Evolutionary conservation across 2,797 vertebrate genomes (phyloP).

Genomic region (Buphagus erythrorhynchus): DNA sequence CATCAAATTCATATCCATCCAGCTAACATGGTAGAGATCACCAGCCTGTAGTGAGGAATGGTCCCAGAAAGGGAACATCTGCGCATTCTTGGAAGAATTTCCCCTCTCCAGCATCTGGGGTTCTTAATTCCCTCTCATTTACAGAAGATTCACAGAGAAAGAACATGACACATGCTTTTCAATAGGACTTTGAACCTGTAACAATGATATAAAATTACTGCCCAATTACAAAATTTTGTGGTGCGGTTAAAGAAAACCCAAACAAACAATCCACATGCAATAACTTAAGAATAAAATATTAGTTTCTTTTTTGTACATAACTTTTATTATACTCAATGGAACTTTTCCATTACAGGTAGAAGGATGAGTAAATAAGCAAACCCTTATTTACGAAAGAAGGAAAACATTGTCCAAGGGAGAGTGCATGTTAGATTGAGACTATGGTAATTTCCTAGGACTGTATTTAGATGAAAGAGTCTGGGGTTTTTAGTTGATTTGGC

Average conservation of each 20-base stretch:
- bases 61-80: not conserved
- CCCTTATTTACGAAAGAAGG: not conserved
- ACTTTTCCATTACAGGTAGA: not conserved
- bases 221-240: not conserved
- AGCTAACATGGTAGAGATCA: not conserved
- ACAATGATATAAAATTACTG: not conserved
- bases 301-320: not conserved
- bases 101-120: not conserved
- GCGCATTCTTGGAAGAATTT: not conserved
- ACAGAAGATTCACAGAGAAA: not conserved
- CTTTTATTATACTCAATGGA: not conserved
- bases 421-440: not conserved
- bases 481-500: conserved; percentile 22
- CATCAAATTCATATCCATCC: not conserved
- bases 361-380: not conserved
- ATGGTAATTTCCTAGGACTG: not conserved
- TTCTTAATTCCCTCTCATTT: not conserved
- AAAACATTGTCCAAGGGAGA: not conserved
- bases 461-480: conserved; percentile 16
- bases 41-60: not conserved
- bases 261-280: not conserved
- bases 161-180: not conserved
- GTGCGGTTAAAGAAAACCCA: not conserved
- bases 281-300: not conserved
- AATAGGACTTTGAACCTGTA: not conserved